Evolutionary conservation across 37 sponge, comb jelly and placozoan genomes (phyloP).

Genomic region (Agelas oroides): DNA sequence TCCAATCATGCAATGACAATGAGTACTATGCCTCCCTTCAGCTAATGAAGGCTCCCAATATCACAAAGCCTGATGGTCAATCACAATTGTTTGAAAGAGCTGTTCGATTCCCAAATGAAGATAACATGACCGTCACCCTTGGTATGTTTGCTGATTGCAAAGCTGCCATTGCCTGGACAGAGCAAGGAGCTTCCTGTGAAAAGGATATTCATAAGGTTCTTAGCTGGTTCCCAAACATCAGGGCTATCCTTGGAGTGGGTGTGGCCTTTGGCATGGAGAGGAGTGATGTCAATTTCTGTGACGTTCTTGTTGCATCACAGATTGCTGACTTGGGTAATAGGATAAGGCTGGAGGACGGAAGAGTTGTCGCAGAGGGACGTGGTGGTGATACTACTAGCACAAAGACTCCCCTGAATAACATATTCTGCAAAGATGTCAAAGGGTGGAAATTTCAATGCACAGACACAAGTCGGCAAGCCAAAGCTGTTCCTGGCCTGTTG

Average conservation of each 20-base stretch:
- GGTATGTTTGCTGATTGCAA: constrained; percentile 7
- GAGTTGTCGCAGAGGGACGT: not conserved
- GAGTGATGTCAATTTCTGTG: not conserved
- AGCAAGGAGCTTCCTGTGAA: not conserved
- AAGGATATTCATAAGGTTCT: not conserved
- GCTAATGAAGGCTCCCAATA: too few relatives aligned
- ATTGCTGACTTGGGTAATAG: not conserved
- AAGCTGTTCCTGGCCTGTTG: not conserved
- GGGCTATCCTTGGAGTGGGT: not conserved
- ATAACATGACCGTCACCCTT: too few relatives aligned
- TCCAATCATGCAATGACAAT: too few relatives aligned
- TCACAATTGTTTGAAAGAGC: too few relatives aligned
- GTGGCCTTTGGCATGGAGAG: not conserved
- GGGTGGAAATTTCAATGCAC: too few relatives aligned
- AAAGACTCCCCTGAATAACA: not conserved
- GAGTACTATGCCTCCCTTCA: too few relatives aligned
- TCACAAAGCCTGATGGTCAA: too few relatives aligned
- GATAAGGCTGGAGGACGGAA: not conserved
- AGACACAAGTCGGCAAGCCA: too few relatives aligned
- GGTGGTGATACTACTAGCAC: not conserved
- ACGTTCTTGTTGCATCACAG: too few relatives aligned
- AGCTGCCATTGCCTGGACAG: not conserved
- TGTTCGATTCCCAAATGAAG: too few relatives aligned
- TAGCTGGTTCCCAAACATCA: not conserved
- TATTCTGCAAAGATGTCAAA: not conserved